Percentiles rank a stretch among this genome's conserved stretches.
phyloP scores from a whole-genome alignment of 2,797 vertebrate genomes.

The Decapterus maruadsi region DNA sequence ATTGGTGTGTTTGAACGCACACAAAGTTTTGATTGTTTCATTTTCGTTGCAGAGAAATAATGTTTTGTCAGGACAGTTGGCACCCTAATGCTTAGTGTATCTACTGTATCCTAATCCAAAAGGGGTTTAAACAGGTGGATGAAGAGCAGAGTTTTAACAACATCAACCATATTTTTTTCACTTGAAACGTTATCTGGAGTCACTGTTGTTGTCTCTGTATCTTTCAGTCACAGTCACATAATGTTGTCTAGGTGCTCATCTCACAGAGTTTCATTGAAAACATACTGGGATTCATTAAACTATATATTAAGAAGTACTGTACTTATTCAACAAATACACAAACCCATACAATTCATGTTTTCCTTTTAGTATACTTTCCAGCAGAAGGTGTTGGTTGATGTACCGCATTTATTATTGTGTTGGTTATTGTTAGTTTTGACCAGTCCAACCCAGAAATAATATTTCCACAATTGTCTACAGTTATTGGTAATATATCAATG shows the following conservation, averaged over 20 bases:
- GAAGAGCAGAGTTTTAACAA: no score
- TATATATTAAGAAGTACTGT: neutral
- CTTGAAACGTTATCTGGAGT: no score
- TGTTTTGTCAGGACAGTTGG: no score
- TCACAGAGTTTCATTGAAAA: no score
- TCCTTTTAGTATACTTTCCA: neutral
- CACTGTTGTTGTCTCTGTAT: no score
- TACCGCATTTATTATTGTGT: neutral
- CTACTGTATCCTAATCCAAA: no score
- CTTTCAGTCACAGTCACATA: no score
- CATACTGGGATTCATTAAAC: neutral
- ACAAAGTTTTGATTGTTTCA: neutral
- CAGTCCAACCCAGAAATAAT: neutral
- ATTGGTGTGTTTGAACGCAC: neutral
- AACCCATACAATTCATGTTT: neutral
- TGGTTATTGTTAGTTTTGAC: neutral
- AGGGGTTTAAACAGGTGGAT: neutral
- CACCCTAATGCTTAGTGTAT: no score
- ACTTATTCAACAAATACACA: neutral
- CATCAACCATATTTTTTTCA: no score
- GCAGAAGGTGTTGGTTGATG: neutral
- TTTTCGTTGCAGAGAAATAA: no score
- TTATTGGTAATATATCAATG: neutral
- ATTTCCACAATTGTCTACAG: neutral
- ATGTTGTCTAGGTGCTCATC: no score